Evolutionary conservation across 2,113 vertebrate genomes (phyloP).

Genomic region (Pantherophis guttatus): DNA sequence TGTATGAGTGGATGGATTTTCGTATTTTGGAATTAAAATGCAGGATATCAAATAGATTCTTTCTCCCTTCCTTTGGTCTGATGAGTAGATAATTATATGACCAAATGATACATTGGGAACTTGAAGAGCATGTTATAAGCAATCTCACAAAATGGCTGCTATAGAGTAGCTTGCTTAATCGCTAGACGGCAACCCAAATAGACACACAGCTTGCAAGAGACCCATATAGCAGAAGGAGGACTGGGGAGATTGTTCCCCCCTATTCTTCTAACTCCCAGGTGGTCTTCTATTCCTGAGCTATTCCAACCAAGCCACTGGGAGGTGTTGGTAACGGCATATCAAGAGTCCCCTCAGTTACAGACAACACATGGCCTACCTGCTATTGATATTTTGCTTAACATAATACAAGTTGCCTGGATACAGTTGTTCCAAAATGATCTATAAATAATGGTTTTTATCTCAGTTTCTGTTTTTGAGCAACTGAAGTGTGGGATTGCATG

Average conservation of each 20-base stretch:
- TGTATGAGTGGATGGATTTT: neutral
- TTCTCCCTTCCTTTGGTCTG: neutral
- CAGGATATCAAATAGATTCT: neutral
- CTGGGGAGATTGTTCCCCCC: neutral
- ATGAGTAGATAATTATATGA: neutral
- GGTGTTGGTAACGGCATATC: neutral
- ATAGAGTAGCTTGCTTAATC: neutral
- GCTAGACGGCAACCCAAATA: neutral
- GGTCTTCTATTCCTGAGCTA: neutral
- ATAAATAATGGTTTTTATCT: slow-evolving; percentile 46
- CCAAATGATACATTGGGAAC: neutral
- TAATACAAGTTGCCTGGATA: slow-evolving; percentile 45
- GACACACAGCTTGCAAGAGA: neutral
- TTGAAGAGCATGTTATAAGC: neutral
- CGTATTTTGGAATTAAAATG: neutral
- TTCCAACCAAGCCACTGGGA: neutral
- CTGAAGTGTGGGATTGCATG: slow-evolving; percentile 15
- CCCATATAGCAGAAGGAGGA: neutral
- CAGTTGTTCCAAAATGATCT: slow-evolving; percentile 28
- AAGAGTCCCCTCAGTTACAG: neutral
- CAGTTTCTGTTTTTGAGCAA: slow-evolving; percentile 32
- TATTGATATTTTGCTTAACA: neutral
- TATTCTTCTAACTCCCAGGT: neutral
- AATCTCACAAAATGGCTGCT: neutral
- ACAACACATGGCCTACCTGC: neutral